phyloP scores from a whole-genome alignment of 2,888 invertebrate genomes.

The Heliconius ismenius region DNA sequence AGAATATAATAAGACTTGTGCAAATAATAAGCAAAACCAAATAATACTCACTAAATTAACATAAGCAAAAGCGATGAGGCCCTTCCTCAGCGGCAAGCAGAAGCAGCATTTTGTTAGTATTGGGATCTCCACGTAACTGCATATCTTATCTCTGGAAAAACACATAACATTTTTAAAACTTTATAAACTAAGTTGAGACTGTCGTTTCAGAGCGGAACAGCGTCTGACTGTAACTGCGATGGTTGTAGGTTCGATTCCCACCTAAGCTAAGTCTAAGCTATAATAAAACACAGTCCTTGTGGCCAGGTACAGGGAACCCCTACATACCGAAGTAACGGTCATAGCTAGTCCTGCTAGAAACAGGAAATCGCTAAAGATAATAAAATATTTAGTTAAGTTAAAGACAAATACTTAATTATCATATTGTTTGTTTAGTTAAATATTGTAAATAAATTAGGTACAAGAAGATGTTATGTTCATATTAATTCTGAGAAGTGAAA shows the following conservation, averaged over 20 bases:
- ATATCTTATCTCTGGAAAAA: slow-evolving; percentile 69
- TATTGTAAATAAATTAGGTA: neutral
- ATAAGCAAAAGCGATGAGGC: slow-evolving; percentile 73
- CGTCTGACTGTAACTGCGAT: too few relatives aligned
- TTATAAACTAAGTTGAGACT: neutral
- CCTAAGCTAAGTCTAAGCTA: too few relatives aligned
- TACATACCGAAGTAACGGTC: too few relatives aligned
- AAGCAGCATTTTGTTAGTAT: slow-evolving; percentile 75
- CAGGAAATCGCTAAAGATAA: too few relatives aligned
- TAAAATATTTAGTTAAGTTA: neutral
- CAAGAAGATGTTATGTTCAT: neutral
- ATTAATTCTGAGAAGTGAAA: neutral
- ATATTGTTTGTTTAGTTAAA: neutral
- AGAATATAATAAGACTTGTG: too few relatives aligned
- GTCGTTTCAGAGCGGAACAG: too few relatives aligned
- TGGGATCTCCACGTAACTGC: slow-evolving; percentile 69
- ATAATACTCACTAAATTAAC: slow-evolving; percentile 65
- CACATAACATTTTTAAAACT: neutral
- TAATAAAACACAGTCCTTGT: too few relatives aligned
- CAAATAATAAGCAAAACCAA: too few relatives aligned
- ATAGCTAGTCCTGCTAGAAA: too few relatives aligned
- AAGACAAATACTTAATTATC: neutral
- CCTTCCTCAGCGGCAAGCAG: slow-evolving; percentile 71
- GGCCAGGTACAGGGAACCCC: too few relatives aligned
- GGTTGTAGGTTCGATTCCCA: too few relatives aligned